Base-by-base conservation (phyloP, 64 coral and sea anemone species). In the Montipora capricornis region DNA sequence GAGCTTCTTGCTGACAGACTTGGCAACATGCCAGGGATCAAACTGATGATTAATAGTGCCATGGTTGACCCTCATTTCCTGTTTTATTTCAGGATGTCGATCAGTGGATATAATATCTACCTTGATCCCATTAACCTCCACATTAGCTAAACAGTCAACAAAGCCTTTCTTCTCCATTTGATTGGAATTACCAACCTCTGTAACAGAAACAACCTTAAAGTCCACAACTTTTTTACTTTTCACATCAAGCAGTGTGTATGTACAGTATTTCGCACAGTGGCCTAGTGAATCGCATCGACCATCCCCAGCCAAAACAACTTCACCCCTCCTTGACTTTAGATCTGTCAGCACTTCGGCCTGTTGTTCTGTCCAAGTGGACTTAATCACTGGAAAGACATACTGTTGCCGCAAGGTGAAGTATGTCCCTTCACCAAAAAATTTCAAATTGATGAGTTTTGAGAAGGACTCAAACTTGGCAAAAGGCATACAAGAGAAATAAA, bases 21-120 rank as follows among this genome's bases (percentile, higher is more conserved):
- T 94, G n/a, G 87, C 92, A 37, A 94, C 5, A 29, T 94, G 92
- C 92, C 92, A 94, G 2, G 84, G 83, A 52, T 94, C 92, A 83
- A 88, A 94, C 16, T 81, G 77, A 47, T 94, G 87, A 46, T 77
- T 37, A 11, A 89, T 89, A 3, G 45, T 8, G 5, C 49, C 48
- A 68, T 94, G 76, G 70, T 89, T 94, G 1, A 80, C 84, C 44
- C 75, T 73, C 68, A 94, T 88, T 52, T 94, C 83, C 15, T 87
- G 80, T 66, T 70, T 89, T 2, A 94, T 94, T 44, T 90, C 73
- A 0, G 93, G 24, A n/a, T 89, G 79, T 49, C 80, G 44, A n/a
- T 94, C 93, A 64, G 87, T 94, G 0, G 84, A 88, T 16, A 88
- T 85, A 12, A 82, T 0, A 46, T 60, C 20, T 0, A 94, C 53